Percentiles rank a stretch among this genome's conserved stretches.
Evolutionary conservation across 1,140 invertebrate species (phyloP).

Genomic region (Phortica variegata): DNA sequence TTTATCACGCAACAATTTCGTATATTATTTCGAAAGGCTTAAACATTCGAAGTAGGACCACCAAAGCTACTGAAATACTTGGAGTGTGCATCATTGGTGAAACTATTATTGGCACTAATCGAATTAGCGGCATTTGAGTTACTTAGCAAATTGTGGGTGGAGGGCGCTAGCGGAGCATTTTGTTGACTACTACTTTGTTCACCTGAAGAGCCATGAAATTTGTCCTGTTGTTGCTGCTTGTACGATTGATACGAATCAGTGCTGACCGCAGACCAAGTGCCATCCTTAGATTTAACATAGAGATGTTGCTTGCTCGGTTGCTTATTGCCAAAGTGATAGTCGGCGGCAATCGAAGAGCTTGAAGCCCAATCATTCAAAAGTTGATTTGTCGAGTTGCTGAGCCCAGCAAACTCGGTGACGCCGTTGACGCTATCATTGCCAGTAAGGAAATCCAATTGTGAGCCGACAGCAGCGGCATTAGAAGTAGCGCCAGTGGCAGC

Average conservation of each 20-base stretch:
- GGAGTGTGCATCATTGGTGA: slow-evolving; percentile 29
- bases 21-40: slow-evolving; percentile 7
- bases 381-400: slow-evolving; percentile 53
- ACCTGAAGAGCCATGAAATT: slow-evolving; percentile 36
- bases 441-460: slow-evolving; percentile 34
- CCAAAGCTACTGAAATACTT: slow-evolving; percentile 54
- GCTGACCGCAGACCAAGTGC: slow-evolving; percentile 52
- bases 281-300: slow-evolving; percentile 55
- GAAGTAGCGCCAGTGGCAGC: slow-evolving; percentile 1
- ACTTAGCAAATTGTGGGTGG: slow-evolving; percentile 30
- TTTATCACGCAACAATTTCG: too few species aligned
- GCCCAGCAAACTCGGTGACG: slow-evolving; percentile 35
- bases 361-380: slow-evolving; percentile 53
- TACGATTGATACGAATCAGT: slow-evolving; percentile 50
- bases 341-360: slow-evolving; percentile 44
- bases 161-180: not conserved
- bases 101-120: slow-evolving; percentile 31
- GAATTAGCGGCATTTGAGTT: slow-evolving; percentile 20
- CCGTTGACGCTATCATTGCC: slow-evolving; percentile 15
- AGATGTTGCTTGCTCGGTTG: slow-evolving; percentile 51
- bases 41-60: slow-evolving; percentile 41
- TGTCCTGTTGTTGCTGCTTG: slow-evolving; percentile 35
- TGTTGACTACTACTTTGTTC: slow-evolving; percentile 7
- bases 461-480: slow-evolving; percentile 13
- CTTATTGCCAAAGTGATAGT: slow-evolving; percentile 51